These are phyloP conservation scores for Elmis aenea DNA, from an alignment of 2,888 invertebrate genomes.

Conservation along the genomic window DNA sequence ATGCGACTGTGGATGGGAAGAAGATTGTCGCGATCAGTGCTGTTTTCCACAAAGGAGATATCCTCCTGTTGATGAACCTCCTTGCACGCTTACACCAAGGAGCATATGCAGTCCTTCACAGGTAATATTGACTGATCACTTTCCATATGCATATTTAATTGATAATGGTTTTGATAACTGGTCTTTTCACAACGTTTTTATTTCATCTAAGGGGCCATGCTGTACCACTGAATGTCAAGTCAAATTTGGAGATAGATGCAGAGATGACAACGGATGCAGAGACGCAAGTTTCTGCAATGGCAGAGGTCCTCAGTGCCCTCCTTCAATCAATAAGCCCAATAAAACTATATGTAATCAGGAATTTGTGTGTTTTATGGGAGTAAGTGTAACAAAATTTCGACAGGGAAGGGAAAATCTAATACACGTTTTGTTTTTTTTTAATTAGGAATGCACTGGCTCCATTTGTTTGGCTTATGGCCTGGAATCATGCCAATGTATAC, in stretches of 20 bases:
- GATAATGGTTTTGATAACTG: too few species aligned
- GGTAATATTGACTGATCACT: too few species aligned
- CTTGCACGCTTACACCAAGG: conserved; percentile 79
- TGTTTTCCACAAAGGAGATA: conserved; percentile 87
- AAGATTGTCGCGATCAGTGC: conserved; percentile 90
- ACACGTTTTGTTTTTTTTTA: conserved; percentile 13
- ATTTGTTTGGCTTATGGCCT: conserved; percentile 94
- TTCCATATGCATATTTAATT: too few species aligned
- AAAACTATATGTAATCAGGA: conserved; percentile 95
- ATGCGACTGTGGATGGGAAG: conserved; percentile 98
- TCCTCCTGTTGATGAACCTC: conserved; percentile 70
- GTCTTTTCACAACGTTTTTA: background rate
- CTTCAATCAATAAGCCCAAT: conserved; percentile 87
- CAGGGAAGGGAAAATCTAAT: background rate
- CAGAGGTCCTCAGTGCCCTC: conserved; percentile 83
- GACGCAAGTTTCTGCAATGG: conserved; percentile 92
- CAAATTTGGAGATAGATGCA: conserved; percentile 82
- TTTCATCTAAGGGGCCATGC: conserved; percentile 75
- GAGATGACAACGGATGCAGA: conserved; percentile 90
- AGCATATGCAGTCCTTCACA: conserved; percentile 78
- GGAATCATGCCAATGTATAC: conserved; percentile 91
- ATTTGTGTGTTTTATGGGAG: conserved; percentile 96
- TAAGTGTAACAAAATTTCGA: conserved; percentile 48
- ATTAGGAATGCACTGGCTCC: conserved; percentile 92
- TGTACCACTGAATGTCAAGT: conserved; percentile 84